Conservation (phyloP, 2,113 vertebrate genomes). For the Capreolus pygargus region DNA sequence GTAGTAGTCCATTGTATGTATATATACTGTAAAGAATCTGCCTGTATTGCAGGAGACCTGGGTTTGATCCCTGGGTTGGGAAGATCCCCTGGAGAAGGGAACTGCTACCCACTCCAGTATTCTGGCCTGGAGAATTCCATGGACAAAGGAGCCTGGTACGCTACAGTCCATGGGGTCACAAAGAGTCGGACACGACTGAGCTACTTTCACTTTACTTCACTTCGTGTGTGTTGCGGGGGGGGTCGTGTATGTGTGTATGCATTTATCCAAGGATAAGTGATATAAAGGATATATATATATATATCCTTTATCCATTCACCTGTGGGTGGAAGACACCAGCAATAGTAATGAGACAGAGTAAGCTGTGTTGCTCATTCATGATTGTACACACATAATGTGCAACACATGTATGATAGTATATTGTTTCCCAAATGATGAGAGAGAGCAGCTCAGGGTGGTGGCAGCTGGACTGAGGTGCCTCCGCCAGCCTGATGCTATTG, state of each 20-base stretch:
- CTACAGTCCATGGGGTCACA: not conserved
- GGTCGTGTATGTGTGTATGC: not conserved
- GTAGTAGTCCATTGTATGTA: not conserved
- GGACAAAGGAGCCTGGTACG: not conserved
- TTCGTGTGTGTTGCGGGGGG: not conserved
- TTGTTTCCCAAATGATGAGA: not conserved
- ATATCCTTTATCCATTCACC: not conserved
- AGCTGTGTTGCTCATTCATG: not conserved
- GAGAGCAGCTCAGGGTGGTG: not conserved
- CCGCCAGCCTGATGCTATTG: not conserved
- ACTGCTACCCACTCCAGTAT: not conserved
- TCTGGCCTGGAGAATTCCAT: not conserved
- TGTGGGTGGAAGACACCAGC: not conserved
- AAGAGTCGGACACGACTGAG: not conserved
- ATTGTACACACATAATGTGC: no score
- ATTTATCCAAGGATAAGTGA: no score
- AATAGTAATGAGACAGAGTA: not conserved
- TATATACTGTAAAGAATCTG: not conserved
- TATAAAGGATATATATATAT: not conserved
- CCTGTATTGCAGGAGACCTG: not conserved
- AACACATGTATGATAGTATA: not conserved
- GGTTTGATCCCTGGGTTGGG: not conserved
- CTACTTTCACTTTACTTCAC: not conserved
- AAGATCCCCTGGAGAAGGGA: not conserved
- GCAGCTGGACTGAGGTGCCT: not conserved